phyloP scores from a whole-genome alignment of 1,140 invertebrate genomes.

The Bradynema listronoti region DNA sequence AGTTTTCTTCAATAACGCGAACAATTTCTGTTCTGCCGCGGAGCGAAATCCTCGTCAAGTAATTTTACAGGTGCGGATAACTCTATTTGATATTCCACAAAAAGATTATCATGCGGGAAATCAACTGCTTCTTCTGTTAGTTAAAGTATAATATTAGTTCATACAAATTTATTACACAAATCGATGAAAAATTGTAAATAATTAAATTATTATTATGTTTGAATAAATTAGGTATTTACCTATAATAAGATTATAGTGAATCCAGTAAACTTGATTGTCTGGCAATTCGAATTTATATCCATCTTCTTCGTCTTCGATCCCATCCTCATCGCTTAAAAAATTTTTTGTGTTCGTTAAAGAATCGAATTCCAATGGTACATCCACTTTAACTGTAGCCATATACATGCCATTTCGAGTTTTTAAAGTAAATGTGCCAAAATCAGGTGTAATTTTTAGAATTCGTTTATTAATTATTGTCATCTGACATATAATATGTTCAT shows the following conservation, averaged over 20 bases:
- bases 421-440: constrained; percentile 10
- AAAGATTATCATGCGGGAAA: constrained; percentile 26
- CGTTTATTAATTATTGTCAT: constrained; percentile 15
- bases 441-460: constrained; percentile 11
- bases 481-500: constrained; percentile 14
- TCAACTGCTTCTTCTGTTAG: constrained; percentile 31
- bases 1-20: background rate
- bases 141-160: too few species aligned
- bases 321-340: background rate
- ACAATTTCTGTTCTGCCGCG: constrained; percentile 25
- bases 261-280: constrained; percentile 10
- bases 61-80: constrained; percentile 21
- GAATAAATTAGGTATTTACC: constrained; percentile 4
- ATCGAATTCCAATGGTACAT: constrained; percentile 8
- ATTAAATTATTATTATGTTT: background rate
- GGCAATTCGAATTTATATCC: constrained; percentile 29
- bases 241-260: constrained; percentile 24
- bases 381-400: constrained; percentile 6
- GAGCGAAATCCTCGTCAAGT: constrained; percentile 3
- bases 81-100: constrained; percentile 29
- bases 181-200: too few species aligned
- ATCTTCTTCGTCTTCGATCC: constrained; percentile 15
- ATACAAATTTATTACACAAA: too few species aligned
- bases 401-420: constrained; percentile 12
- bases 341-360: constrained; percentile 1